These are phyloP conservation scores for Psilopsiagon aymara DNA, from an alignment of 2,113 vertebrate species.

Conservation along the genomic window DNA sequence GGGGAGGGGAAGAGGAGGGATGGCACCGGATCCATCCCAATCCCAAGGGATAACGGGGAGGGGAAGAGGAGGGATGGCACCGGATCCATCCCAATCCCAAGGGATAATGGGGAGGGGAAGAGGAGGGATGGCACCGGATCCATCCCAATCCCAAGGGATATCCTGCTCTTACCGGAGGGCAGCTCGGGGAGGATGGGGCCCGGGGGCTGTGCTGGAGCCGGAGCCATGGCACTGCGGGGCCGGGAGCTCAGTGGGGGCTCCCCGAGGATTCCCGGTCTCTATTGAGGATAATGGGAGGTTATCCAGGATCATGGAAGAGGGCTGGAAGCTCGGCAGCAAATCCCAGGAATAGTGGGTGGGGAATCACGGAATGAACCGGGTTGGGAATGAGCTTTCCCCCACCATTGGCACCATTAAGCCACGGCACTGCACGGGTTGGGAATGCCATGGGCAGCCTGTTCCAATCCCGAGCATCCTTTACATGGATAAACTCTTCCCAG, in stretches of 20 bases:
- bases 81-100: too few species aligned
- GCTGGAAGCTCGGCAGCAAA: not conserved
- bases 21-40: fast-evolving
- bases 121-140: not conserved
- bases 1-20: too few species aligned
- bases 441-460: not conserved
- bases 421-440: not conserved
- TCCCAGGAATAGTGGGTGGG: too few species aligned
- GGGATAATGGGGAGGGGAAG: too few species aligned
- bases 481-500: not conserved
- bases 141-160: not conserved
- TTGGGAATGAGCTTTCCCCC: too few species aligned
- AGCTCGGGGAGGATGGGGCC: not conserved
- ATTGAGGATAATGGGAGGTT: not conserved
- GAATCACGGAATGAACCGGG: too few species aligned
- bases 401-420: too few species aligned
- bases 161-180: not conserved
- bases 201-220: too few species aligned
- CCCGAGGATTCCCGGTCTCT: not conserved
- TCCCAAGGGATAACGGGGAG: too few species aligned
- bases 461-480: not conserved
- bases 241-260: not conserved
- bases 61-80: too few species aligned
- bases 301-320: not conserved
- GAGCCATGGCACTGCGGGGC: not conserved